Evolutionary conservation across 37 sponge, comb jelly and placozoan genomes (phyloP), one percentile per base, ranked within the genome.

Genomic region (Chondrilla cf. caribensis): DNA sequence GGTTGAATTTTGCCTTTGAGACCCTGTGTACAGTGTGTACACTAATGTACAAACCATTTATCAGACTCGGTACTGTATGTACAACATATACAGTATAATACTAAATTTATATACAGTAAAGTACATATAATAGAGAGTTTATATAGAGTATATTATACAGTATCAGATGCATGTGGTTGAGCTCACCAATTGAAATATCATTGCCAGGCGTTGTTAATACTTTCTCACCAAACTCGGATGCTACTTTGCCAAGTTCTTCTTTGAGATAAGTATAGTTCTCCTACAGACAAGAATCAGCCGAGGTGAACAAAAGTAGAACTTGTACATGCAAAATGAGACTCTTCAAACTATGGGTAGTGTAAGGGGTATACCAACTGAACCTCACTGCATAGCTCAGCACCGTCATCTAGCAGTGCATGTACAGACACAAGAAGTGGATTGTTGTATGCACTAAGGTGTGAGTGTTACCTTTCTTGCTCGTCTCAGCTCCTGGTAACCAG

Each of bases 111-210:
- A n/a, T n/a, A n/a, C n/a, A n/a, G n/a, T n/a, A n/a, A n/a, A n/a
- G n/a, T n/a, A n/a, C n/a, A n/a, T n/a, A n/a, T n/a, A n/a, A n/a
- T n/a, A n/a, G n/a, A n/a, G n/a, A n/a, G n/a, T n/a, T n/a, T n/a
- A n/a, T n/a, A n/a, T n/a, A n/a, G n/a, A n/a, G n/a, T n/a, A n/a
- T n/a, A n/a, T n/a, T n/a, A n/a, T n/a, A n/a, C n/a, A n/a, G n/a
- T n/a, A n/a, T n/a, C n/a, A n/a, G n/a, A n/a, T n/a, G n/a, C n/a
- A n/a, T n/a, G n/a, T n/a, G n/a, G n/a, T n/a, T n/a, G 6, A 26
- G 22, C 81, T 78, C 58, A 94, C 93, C 99, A 8, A 98, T 87
- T 5, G 99, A 98, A 28, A 98, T 96, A 47, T 84, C 86, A 36
- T 98, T 98, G 36, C 89, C 62, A 21, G 93, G 89, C 17, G 95